Percentiles rank a stretch among this genome's conserved stretches.
These are phyloP conservation scores for Porites divaricata DNA, from an alignment of 92 coral and sea anemone species.

Conservation along the genomic window DNA sequence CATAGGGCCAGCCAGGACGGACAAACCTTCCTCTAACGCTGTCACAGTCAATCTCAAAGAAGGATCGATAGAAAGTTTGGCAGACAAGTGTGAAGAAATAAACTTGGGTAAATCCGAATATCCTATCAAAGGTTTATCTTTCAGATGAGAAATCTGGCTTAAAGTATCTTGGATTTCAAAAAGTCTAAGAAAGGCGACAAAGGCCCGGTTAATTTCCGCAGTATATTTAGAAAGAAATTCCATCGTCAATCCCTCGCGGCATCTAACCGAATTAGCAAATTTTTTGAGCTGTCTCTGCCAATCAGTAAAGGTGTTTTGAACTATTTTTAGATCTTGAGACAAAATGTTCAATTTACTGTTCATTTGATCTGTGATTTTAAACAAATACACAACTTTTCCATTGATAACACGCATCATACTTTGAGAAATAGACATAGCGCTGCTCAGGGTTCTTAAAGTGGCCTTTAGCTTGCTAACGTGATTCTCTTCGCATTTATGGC, in stretches of 20 bases:
- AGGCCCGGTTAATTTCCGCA: slow-evolving; percentile 12
- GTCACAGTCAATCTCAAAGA: slow-evolving; percentile 38
- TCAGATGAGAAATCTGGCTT: slow-evolving; percentile 27
- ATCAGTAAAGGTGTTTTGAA: neutral
- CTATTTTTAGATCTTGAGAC: neutral
- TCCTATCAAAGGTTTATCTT: slow-evolving; percentile 23
- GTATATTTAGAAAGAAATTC: slow-evolving; percentile 34
- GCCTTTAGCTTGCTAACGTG: too few species aligned
- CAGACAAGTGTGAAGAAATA: slow-evolving; percentile 12
- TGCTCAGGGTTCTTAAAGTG: too few species aligned
- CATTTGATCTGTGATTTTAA: slow-evolving; percentile 32
- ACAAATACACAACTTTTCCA: slow-evolving; percentile 32
- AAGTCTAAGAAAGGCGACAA: slow-evolving; percentile 15
- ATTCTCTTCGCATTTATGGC: too few species aligned
- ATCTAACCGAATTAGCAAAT: neutral
- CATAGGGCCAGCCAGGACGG: too few species aligned
- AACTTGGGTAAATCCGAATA: slow-evolving; percentile 38
- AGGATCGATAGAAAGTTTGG: neutral
- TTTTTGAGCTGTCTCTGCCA: slow-evolving; percentile 11
- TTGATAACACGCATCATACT: too few species aligned
- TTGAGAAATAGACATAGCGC: too few species aligned
- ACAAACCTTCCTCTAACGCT: too few species aligned
- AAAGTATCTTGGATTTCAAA: slow-evolving; percentile 41
- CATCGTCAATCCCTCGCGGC: neutral
- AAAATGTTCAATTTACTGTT: slow-evolving; percentile 27